These are phyloP conservation scores for Acrocephalus kingi DNA, from an alignment of 2,113 vertebrate genomes.

Conservation along the genomic window DNA sequence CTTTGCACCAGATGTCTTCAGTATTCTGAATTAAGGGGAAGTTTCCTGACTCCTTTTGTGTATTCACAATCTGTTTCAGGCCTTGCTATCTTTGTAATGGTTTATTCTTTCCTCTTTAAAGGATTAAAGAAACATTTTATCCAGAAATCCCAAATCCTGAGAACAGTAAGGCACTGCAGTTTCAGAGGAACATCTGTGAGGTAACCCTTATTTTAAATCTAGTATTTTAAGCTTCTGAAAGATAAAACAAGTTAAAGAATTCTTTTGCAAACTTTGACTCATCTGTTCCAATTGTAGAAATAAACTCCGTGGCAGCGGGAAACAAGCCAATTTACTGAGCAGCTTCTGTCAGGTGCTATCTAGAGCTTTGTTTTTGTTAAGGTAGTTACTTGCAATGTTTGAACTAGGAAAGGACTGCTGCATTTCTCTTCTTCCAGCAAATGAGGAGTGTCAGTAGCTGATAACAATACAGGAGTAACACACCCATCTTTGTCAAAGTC, in stretches of 20 bases:
- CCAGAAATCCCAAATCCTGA: conserved; percentile 83
- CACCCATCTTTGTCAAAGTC: neutral
- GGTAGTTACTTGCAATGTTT: neutral
- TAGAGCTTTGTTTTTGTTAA: neutral
- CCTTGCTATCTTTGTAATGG: neutral
- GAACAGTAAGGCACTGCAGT: conserved; percentile 81
- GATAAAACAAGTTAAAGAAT: neutral
- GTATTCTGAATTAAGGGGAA: neutral
- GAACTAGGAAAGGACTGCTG: neutral
- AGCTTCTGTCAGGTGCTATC: neutral
- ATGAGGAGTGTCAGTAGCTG: neutral
- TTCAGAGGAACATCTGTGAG: conserved; percentile 78
- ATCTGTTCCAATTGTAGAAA: neutral
- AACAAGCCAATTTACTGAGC: neutral
- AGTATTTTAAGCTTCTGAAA: neutral
- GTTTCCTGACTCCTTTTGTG: neutral
- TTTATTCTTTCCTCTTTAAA: conserved; percentile 57
- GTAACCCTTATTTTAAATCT: conserved; percentile 55
- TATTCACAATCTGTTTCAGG: neutral
- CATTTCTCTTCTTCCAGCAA: neutral
- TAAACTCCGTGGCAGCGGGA: neutral
- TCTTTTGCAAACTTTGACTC: neutral
- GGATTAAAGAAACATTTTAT: conserved; percentile 85
- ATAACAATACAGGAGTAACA: accelerated
- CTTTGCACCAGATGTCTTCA: conserved; percentile 16